phyloP scores from a whole-genome alignment of 2,797 vertebrate species.

The Oreochromis grahami region DNA sequence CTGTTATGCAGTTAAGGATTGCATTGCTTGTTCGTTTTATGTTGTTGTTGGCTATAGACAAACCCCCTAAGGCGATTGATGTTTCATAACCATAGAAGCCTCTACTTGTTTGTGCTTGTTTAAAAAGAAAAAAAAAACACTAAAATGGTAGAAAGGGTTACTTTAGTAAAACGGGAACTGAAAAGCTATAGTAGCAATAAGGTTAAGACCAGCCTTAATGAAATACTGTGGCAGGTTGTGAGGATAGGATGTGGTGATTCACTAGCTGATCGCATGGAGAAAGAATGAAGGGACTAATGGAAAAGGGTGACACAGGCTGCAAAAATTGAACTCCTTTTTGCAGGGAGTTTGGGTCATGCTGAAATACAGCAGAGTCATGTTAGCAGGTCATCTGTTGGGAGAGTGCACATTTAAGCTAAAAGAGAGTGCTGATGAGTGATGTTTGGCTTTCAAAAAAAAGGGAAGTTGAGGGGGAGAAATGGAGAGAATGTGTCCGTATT shows the following conservation, averaged over 20 bases:
- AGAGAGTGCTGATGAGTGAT: conserved; percentile 43
- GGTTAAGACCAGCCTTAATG: neutral
- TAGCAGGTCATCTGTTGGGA: neutral
- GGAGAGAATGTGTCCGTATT: neutral
- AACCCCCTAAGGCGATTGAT: neutral
- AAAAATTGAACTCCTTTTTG: conserved; percentile 11
- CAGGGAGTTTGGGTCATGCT: neutral
- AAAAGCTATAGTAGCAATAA: neutral
- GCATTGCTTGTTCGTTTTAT: neutral
- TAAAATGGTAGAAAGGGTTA: neutral
- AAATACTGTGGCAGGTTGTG: conserved; percentile 6
- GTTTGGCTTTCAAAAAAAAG: conserved; percentile 34
- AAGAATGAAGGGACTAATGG: conserved; percentile 44
- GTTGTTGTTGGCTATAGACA: neutral
- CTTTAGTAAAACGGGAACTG: neutral
- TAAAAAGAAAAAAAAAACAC: neutral
- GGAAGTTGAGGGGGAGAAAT: conserved; percentile 36
- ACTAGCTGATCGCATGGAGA: conserved; percentile 44
- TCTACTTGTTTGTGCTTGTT: conserved; percentile 33
- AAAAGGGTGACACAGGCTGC: conserved; percentile 46
- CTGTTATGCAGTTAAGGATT: neutral
- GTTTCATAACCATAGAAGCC: neutral
- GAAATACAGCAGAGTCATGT: neutral
- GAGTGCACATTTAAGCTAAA: neutral
- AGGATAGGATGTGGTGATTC: conserved; percentile 44